Conservation (phyloP, 1,140 invertebrate genomes). For the Ctenoplectra terminalis region DNA sequence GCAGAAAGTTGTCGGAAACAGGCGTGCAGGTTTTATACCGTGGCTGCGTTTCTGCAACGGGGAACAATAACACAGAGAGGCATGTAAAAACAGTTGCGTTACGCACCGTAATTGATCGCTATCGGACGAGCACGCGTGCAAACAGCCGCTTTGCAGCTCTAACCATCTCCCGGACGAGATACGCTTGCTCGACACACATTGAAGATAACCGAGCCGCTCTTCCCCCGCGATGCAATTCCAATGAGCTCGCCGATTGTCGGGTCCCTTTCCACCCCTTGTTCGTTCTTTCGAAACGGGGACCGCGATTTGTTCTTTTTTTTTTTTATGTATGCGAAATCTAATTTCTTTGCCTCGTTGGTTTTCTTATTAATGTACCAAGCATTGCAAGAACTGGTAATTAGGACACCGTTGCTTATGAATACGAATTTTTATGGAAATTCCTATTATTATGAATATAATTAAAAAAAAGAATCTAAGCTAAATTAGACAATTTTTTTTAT, state of each 20-base stretch:
- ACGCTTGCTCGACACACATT: not conserved
- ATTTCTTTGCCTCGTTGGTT: not conserved
- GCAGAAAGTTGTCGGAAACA: slow-evolving; percentile 19
- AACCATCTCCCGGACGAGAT: slow-evolving; percentile 18
- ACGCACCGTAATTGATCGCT: slow-evolving; percentile 51
- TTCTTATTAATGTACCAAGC: too few species aligned
- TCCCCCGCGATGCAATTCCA: slow-evolving; percentile 18
- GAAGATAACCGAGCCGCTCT: not conserved
- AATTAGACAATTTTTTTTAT: too few species aligned
- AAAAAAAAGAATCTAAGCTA: too few species aligned
- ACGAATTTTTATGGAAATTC: too few species aligned
- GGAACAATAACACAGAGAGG: slow-evolving; percentile 34
- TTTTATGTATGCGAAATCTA: not conserved
- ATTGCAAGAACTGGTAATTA: not conserved
- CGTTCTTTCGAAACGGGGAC: too few species aligned
- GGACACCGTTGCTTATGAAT: too few species aligned
- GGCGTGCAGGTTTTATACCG: not conserved
- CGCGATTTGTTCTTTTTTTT: not conserved
- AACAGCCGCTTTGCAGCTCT: slow-evolving; percentile 46
- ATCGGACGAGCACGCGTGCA: slow-evolving; percentile 52
- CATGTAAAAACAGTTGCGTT: slow-evolving; percentile 50
- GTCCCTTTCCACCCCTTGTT: not conserved
- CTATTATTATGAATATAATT: too few species aligned
- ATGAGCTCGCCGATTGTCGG: slow-evolving; percentile 20
- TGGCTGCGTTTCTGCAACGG: slow-evolving; percentile 6